Base-by-base conservation (phyloP, 2,888 invertebrate species). In the Pantelozetes paolii region DNA sequence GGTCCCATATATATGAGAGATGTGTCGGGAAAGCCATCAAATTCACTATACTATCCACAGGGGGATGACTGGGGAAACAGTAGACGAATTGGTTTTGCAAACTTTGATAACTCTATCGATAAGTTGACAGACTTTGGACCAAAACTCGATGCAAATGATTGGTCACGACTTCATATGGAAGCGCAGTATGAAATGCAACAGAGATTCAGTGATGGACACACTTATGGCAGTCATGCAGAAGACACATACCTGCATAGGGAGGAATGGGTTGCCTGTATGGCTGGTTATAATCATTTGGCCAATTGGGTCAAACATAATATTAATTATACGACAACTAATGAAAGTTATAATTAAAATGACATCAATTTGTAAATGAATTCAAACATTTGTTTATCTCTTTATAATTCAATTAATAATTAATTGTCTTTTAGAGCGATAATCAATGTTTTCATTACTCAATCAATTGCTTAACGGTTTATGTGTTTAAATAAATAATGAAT, bases 191-290 rank as follows among this genome's bases (percentile, higher is more conserved):
- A 50, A n/a, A 50, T 50, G 50, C 50, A 50, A 20, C 18, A 50
- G 20, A 50, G 50, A 18, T 50, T 18, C 6, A 50, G 11, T 50
- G 50, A 50, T 18, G 50, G 50, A 50, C 50, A 50, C 50, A 50
- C 50, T 50, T 50, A 50, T 50, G 50, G 50, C 50, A n/a, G 18
- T 50, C 50, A 50, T n/a, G 18, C 8, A 11, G 50, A 50, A 50
- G 50, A 50, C 18, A 50, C 50, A 11, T 50, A 50, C 18, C n/a
- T 6, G 18, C 18, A n/a, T 18, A 8, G 50, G 6, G 50, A 50
- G 20, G 50, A 50, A 50, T 50, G 50, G 50, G 50, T 50, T n/a
- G 18, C 50, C 6, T 50, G 50, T 50, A 50, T 50, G 50, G 50
- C 50, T 6, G 50, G 9, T 11, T 50, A n/a, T n/a, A 50, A 50